Percentiles rank a stretch among this genome's conserved stretches.
Conservation (phyloP, 2,797 vertebrate species). For the Brachyalestes nurse region DNA sequence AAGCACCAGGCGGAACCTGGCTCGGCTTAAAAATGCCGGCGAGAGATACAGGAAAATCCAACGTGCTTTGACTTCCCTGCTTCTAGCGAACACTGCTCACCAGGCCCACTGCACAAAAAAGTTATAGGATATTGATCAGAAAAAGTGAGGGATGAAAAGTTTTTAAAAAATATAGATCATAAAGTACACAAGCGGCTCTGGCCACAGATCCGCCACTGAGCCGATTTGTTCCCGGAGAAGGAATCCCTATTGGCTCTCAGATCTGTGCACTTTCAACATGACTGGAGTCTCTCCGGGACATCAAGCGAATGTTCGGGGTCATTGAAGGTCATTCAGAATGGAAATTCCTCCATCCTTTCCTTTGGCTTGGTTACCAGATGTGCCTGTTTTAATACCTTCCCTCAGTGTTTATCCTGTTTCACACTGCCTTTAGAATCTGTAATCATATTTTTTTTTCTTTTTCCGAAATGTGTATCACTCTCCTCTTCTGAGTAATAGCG, state of each 20-base stretch:
- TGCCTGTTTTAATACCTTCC: constrained; percentile 5
- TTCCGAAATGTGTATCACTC: neutral
- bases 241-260: constrained; percentile 44
- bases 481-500: constrained; percentile 33
- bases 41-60: constrained; percentile 41
- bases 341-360: constrained; percentile 32
- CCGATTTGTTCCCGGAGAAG: constrained; percentile 38
- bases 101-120: constrained; percentile 10
- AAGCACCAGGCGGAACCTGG: constrained; percentile 45
- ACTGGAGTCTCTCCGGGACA: constrained; percentile 23
- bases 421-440: constrained; percentile 19
- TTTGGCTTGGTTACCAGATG: constrained; percentile 22
- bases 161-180: constrained; percentile 41
- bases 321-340: constrained; percentile 15
- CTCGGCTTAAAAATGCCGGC: constrained; percentile 18
- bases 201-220: constrained; percentile 11
- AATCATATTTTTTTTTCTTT: constrained; percentile 3
- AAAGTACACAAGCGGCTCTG: constrained; percentile 27
- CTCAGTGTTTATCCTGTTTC: constrained; percentile 26
- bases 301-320: constrained; percentile 14
- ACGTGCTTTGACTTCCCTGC: constrained; percentile 53
- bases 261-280: constrained; percentile 41
- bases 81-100: constrained; percentile 33
- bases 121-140: constrained; percentile 47
- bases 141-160: constrained; percentile 9